A percentile compares a stretch with the other conserved stretches of the same genome.
Conservation (phyloP, 2,888 invertebrate genomes). For the Petrophora chlorosata region DNA sequence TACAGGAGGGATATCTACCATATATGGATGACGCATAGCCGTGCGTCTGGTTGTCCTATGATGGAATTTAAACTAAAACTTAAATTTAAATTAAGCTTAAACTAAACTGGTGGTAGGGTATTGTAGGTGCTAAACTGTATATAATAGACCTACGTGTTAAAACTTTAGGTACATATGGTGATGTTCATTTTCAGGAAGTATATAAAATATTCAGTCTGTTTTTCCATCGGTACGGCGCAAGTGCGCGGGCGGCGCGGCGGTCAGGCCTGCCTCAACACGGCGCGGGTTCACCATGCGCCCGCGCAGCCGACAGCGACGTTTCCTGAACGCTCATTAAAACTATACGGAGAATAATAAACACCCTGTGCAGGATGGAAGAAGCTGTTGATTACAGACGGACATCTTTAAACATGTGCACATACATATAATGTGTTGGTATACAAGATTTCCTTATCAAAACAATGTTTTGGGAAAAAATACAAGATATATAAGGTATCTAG, state of each 20-base stretch:
- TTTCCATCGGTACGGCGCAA: slow-evolving; percentile 56
- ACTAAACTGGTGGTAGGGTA: no score
- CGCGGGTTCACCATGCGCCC: slow-evolving; percentile 59
- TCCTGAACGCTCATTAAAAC: slow-evolving; percentile 47
- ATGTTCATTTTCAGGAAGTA: neutral
- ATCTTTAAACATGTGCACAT: neutral
- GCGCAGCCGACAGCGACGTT: slow-evolving; percentile 49
- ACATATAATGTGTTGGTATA: no score
- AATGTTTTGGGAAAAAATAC: no score
- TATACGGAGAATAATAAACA: slow-evolving; percentile 37
- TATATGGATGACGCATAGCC: no score
- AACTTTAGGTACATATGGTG: neutral
- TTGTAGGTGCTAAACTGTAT: no score
- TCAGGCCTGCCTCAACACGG: slow-evolving; percentile 80
- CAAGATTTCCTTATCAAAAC: no score
- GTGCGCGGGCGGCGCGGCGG: slow-evolving; percentile 51
- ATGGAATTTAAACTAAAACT: no score
- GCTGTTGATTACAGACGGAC: slow-evolving; percentile 5
- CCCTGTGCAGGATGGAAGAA: slow-evolving; percentile 17
- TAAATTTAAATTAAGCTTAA: no score
- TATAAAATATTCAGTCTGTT: slow-evolving; percentile 17
- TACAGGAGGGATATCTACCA: no score
- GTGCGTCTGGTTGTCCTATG: no score
- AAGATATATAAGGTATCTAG: no score
- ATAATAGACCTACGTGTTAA: no score